Percentiles rank a stretch among this genome's conserved stretches.
Evolutionary conservation across 2,888 invertebrate species (phyloP).

Genomic region (Hypomecis atomaria): DNA sequence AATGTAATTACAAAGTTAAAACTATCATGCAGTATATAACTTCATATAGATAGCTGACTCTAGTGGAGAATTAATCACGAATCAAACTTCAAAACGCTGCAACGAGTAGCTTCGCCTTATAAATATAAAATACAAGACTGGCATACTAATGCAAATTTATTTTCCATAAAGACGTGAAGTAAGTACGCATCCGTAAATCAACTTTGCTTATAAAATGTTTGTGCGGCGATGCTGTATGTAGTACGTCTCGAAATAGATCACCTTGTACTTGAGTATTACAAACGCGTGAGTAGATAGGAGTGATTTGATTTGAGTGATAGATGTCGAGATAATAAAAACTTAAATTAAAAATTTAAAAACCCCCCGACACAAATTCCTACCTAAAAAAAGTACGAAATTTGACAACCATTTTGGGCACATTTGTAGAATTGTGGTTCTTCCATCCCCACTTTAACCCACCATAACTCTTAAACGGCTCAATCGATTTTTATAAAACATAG

Average conservation of each 20-base stretch:
- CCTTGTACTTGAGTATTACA: conserved; percentile 52
- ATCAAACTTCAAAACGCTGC: neutral
- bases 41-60: too few species aligned
- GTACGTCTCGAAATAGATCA: conserved; percentile 48
- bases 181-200: conserved; percentile 22
- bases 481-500: too few species aligned
- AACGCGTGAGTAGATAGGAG: conserved; percentile 20
- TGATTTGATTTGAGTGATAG: conserved; percentile 28
- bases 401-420: too few species aligned
- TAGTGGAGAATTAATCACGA: too few species aligned
- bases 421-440: too few species aligned
- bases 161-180: conserved; percentile 21
- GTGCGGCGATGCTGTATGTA: conserved; percentile 45
- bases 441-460: too few species aligned
- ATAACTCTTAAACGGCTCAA: too few species aligned
- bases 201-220: conserved; percentile 28
- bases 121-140: neutral
- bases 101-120: neutral
- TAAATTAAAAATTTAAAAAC: too few species aligned
- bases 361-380: too few species aligned
- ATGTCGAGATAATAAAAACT: neutral
- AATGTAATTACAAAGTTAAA: too few species aligned
- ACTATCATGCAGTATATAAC: too few species aligned
- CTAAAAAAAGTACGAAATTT: too few species aligned
- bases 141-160: conserved; percentile 17